Evolutionary conservation across 2,888 invertebrate genomes (phyloP).

Genomic region (Tachina fera): DNA sequence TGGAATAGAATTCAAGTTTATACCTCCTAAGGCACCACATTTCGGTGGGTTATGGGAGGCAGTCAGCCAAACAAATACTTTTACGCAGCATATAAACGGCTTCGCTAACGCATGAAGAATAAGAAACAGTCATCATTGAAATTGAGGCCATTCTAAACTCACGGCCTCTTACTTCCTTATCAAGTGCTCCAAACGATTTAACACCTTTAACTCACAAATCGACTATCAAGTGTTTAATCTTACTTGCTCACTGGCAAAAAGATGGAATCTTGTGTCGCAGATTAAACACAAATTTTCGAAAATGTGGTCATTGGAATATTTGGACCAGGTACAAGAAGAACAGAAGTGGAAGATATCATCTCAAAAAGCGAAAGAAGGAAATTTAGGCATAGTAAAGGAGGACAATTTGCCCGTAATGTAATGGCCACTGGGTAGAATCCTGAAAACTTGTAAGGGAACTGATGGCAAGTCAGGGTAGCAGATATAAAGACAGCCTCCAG

Average conservation of each 20-base stretch:
- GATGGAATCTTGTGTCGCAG: not conserved
- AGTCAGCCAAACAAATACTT: too few species aligned
- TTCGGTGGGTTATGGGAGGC: too few species aligned
- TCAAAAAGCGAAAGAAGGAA: too few species aligned
- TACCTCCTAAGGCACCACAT: too few species aligned
- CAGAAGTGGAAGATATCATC: too few species aligned
- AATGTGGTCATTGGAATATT: not conserved
- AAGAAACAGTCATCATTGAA: too few species aligned
- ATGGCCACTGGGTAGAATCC: constrained; percentile 5
- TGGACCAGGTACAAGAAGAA: not conserved
- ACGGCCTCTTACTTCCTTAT: not conserved
- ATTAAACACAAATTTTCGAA: not conserved
- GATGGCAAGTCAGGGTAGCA: too few species aligned
- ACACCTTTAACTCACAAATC: constrained; percentile 1
- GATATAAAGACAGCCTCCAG: too few species aligned
- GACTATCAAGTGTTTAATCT: not conserved
- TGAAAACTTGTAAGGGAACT: not conserved
- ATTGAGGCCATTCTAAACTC: too few species aligned
- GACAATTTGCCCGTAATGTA: not conserved
- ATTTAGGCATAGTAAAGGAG: not conserved
- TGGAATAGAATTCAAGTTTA: too few species aligned
- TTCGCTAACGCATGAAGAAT: too few species aligned
- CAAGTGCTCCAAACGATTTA: not conserved
- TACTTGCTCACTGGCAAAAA: not conserved
- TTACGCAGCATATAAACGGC: too few species aligned